Percentiles rank a stretch among this genome's conserved stretches.
Conservation (phyloP, 2,113 vertebrate species). For the Bujurquina vittata region DNA sequence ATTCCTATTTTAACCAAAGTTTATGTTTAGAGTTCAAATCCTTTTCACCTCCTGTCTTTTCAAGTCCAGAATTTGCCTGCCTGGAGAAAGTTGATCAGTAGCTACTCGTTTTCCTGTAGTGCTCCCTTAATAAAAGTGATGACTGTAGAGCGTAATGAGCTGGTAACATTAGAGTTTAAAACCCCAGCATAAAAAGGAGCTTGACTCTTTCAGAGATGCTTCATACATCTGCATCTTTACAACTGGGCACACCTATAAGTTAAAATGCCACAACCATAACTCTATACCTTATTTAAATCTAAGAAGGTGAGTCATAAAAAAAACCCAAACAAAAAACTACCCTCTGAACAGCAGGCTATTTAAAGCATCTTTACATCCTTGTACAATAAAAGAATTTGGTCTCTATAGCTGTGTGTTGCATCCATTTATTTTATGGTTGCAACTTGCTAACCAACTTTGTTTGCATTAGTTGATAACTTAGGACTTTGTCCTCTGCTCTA, state of each 20-base stretch:
- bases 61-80: neutral
- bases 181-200: neutral
- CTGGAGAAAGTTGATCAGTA: neutral
- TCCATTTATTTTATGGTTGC: neutral
- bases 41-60: neutral
- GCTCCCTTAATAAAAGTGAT: neutral
- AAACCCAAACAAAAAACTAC: too few relatives aligned
- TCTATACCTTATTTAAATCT: too few relatives aligned
- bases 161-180: neutral
- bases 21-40: neutral
- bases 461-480: neutral
- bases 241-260: neutral
- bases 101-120: neutral
- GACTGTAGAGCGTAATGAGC: neutral
- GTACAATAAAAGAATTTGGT: neutral
- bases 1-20: neutral
- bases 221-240: neutral
- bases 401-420: neutral
- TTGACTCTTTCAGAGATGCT: neutral
- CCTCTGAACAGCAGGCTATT: neutral
- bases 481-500: neutral
- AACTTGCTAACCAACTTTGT: neutral
- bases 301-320: too few relatives aligned
- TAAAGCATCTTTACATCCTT: neutral
- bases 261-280: neutral